Conservation (phyloP, 2,113 vertebrate species). For the human region DNA sequence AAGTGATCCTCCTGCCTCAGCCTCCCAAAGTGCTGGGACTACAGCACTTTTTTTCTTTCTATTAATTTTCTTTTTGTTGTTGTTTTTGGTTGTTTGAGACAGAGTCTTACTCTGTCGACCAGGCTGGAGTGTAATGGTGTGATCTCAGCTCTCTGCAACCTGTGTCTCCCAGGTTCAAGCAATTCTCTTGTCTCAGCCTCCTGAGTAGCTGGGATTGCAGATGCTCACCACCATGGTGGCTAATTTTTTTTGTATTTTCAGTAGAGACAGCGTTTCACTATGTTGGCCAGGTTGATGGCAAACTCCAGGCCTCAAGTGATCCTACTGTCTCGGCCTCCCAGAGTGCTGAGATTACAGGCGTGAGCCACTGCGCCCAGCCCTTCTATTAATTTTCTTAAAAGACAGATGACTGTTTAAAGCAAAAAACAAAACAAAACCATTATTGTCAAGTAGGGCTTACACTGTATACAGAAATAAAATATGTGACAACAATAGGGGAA, state of each 20-base stretch:
- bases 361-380: background rate
- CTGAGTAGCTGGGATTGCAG: background rate
- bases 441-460: background rate
- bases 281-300: background rate
- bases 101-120: no score
- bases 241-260: background rate
- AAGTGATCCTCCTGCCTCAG: no score
- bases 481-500: background rate
- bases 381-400: constrained; percentile 35
- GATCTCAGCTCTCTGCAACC: background rate
- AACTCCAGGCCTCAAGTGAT: background rate
- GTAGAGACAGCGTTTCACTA: background rate
- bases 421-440: background rate
- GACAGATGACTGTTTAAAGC: background rate
- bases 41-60: background rate
- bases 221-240: background rate
- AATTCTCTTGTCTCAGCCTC: background rate
- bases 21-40: no score
- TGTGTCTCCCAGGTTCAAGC: background rate
- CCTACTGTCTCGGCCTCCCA: background rate
- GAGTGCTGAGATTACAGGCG: background rate
- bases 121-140: no score
- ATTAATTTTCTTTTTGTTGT: no score
- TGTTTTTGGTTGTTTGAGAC: no score
- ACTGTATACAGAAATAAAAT: constrained; percentile 39